Base-by-base conservation (phyloP, 2,797 vertebrate species). In the Lepilemur septentrionalis region DNA sequence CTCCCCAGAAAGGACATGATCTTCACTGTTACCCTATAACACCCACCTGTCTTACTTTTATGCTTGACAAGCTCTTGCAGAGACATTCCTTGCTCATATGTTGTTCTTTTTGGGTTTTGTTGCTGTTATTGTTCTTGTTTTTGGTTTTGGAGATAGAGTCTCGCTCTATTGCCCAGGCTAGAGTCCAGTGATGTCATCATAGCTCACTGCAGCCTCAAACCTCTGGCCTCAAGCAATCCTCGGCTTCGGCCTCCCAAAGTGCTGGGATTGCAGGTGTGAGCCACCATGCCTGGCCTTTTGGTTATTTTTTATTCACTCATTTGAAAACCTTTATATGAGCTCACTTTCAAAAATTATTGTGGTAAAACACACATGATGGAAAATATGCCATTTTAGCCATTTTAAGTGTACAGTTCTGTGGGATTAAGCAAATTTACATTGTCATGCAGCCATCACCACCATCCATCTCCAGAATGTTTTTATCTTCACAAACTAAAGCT, bases 391-490 rank as follows among this genome's bases (percentile, higher is more conserved):
- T 61, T 79, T 46, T 57, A 41, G 22, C 46, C 70, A 4, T 35
- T 72, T 59, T 50, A 6, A 22, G 55, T 1, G 2, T 10, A 15
- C 2, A 15, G 0, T 55, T 70, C n/a, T 0, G 1, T 2, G n/a
- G 38, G 20, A 5, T 20, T 18, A 5, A 22, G 86, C 23, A 25
- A 0, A 1, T 48, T 48, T 5, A n/a, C 0, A 1, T 4, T 48
- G 22, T 4, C 32, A 38, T 43, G 14, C 18, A 5, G 23, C 55
- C 7, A 0, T 57, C 63, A 8, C 10, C 15, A 7, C 32, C 4
- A 1, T 59, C 43, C 7, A 2, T 43, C 48, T 59, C 69, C 28
- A 55, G 20, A 67, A 63, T 20, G 1, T 20, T 52, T 70, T 43
- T 20, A 12, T 5, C 57, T 38, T 72, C 2, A 9, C 17, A 23